Conservation (phyloP, 2,888 invertebrate genomes). For the Drosophila kokeensis region DNA sequence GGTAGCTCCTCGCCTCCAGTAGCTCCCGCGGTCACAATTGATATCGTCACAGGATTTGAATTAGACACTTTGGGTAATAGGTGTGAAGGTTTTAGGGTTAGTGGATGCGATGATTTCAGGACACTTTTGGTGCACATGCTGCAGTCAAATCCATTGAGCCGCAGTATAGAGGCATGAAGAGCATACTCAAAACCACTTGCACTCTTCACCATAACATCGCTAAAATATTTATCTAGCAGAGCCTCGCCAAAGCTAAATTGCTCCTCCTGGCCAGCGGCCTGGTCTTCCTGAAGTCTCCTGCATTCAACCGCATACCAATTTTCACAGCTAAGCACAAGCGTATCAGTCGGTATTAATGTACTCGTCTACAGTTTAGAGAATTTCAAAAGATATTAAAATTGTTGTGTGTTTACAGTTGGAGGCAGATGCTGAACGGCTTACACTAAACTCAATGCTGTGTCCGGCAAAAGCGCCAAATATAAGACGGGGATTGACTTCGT, state of each 20-base stretch:
- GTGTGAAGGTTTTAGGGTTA: slow-evolving; percentile 31
- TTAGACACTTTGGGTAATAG: slow-evolving; percentile 63
- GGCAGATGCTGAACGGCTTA: slow-evolving; percentile 58
- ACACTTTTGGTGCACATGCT: slow-evolving; percentile 85
- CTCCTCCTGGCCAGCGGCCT: slow-evolving; percentile 85
- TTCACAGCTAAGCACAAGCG: slow-evolving; percentile 87
- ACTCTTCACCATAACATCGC: slow-evolving; percentile 86
- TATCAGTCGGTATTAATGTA: slow-evolving; percentile 86
- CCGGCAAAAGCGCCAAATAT: slow-evolving; percentile 88
- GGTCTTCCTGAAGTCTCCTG: slow-evolving; percentile 86
- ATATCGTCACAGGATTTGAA: slow-evolving; percentile 71
- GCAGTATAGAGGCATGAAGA: slow-evolving; percentile 87
- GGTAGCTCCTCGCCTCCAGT: slow-evolving; percentile 53
- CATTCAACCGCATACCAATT: slow-evolving; percentile 88
- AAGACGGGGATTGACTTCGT: slow-evolving; percentile 83
- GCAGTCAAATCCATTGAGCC: slow-evolving; percentile 86
- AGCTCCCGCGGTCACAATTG: slow-evolving; percentile 53
- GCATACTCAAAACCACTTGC: slow-evolving; percentile 85
- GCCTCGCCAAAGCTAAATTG: slow-evolving; percentile 89
- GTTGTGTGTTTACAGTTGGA: not conserved
- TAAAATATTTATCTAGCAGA: slow-evolving; percentile 88
- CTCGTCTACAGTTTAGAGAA: slow-evolving; percentile 84
- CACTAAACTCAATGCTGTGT: slow-evolving; percentile 88
- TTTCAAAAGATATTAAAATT: not conserved
- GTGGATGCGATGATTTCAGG: not conserved